Evolutionary conservation across 2,888 invertebrate species (phyloP).

Genomic region (Cerceris rybyensis): DNA sequence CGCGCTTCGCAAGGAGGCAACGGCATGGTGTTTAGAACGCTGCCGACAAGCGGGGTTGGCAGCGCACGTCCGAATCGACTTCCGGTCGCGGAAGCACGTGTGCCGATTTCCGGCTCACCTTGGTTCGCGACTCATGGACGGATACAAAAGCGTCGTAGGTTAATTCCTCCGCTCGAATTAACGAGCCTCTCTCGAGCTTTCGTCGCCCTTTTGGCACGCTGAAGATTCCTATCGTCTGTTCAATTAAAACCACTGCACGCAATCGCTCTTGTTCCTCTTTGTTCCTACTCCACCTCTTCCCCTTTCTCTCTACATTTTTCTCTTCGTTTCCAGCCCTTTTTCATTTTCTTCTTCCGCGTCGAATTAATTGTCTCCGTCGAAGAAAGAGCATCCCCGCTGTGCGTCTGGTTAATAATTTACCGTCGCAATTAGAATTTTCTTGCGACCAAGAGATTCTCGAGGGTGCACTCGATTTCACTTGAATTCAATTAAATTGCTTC

Average conservation of each 20-base stretch:
- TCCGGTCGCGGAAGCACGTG: conserved; percentile 51
- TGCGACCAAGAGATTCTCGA: background rate
- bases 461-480: background rate
- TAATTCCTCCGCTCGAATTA: conserved; percentile 47
- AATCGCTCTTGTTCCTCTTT: conserved; percentile 16
- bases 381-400: conserved; percentile 1
- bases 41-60: conserved; percentile 33
- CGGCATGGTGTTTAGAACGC: conserved; percentile 9
- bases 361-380: conserved; percentile 37
- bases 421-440: conserved; percentile 14
- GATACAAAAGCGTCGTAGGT: conserved; percentile 22
- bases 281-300: conserved; percentile 7
- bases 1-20: conserved; percentile 36
- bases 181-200: conserved; percentile 16
- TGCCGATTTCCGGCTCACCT: conserved; percentile 34
- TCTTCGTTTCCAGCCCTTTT: background rate
- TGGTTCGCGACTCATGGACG: conserved; percentile 2
- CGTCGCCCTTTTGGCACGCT: conserved; percentile 23
- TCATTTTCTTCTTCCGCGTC: conserved; percentile 8
- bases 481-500: no score
- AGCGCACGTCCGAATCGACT: conserved; percentile 47
- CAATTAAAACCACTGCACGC: conserved; percentile 41
- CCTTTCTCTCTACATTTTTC: background rate
- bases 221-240: conserved; percentile 38
- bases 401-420: conserved; percentile 2